Percentiles rank a stretch among this genome's conserved stretches.
Evolutionary conservation across 2,113 vertebrate genomes (phyloP).

Genomic region (Bos taurus): ARS-UCD2.0 NC_037339.1:14903001-14903500

Average conservation of each 20-base stretch:
- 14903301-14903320: background rate
- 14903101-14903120: background rate
- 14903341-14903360: background rate
- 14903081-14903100: background rate
- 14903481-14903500: background rate
- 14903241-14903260: background rate
- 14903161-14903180: background rate
- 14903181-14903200: background rate
- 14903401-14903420: background rate
- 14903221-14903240: background rate
- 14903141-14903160: background rate
- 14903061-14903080: background rate
- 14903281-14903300: background rate
- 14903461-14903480: background rate
- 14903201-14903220: background rate
- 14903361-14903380: background rate
- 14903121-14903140: background rate
- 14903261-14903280: background rate
- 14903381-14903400: background rate
- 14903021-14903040: background rate
- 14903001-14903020: background rate
- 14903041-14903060: background rate
- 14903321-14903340: background rate
- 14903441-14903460: background rate
- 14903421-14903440: background rate